Evolutionary conservation across 1,140 invertebrate species (phyloP).

Genomic region (Camponotus vicinus): DNA sequence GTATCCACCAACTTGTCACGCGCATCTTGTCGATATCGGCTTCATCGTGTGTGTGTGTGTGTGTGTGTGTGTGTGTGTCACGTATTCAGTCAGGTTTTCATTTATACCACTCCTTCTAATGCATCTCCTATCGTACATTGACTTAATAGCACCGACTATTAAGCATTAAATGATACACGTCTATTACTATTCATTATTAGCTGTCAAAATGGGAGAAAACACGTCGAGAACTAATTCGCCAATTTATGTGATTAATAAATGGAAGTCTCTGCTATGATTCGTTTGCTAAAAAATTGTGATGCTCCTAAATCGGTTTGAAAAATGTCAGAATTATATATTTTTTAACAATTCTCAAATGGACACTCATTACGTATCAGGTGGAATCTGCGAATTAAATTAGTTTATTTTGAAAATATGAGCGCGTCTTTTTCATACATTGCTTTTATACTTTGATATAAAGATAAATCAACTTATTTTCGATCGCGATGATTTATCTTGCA

Average conservation of each 20-base stretch:
- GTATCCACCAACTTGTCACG: slow-evolving; percentile 11
- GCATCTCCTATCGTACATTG: slow-evolving; percentile 39
- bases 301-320: background rate
- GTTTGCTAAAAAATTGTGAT: slow-evolving; percentile 17
- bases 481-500: slow-evolving; percentile 13
- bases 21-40: background rate
- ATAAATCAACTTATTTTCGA: slow-evolving; percentile 18
- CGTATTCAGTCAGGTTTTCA: slow-evolving; percentile 35
- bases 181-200: slow-evolving; percentile 65
- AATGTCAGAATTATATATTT: background rate
- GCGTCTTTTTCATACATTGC: background rate
- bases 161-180: slow-evolving; percentile 63
- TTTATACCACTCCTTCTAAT: slow-evolving; percentile 53
- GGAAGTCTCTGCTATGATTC: background rate
- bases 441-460: background rate
- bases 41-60: slow-evolving; percentile 63
- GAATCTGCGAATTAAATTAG: background rate
- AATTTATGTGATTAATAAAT: slow-evolving; percentile 3
- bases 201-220: slow-evolving; percentile 52
- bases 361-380: background rate
- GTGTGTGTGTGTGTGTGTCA: slow-evolving; percentile 63
- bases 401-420: background rate
- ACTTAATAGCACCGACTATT: slow-evolving; percentile 52
- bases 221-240: slow-evolving; percentile 52
- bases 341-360: background rate